Evolutionary conservation across 1,140 invertebrate genomes (phyloP).

Genomic region (Hesperophylax magnus): DNA sequence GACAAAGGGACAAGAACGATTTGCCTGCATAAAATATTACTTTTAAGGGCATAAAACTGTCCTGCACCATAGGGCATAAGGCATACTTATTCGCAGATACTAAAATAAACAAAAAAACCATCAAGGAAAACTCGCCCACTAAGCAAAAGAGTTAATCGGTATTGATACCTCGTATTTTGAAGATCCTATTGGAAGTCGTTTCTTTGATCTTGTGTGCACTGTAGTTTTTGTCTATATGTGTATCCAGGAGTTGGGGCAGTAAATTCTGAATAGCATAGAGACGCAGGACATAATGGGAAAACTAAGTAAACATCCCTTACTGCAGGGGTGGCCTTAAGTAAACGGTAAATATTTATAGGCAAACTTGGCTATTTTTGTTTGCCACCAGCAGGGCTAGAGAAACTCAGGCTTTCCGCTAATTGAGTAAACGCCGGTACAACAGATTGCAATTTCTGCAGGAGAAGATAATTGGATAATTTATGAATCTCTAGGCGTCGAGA

Average conservation of each 20-base stretch:
- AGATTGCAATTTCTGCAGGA: conserved; percentile 3
- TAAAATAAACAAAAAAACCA: neutral
- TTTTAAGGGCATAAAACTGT: conserved; percentile 34
- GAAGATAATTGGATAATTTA: conserved; percentile 37
- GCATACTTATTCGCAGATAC: too few species aligned
- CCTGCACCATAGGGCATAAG: neutral
- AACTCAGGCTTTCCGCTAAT: neutral
- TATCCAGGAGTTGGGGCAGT: neutral
- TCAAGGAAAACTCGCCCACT: neutral
- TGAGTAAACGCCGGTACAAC: neutral
- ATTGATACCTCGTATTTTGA: too few species aligned
- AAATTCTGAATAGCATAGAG: neutral
- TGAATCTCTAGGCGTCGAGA: neutral
- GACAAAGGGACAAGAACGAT: conserved; percentile 5
- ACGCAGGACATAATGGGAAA: conserved; percentile 17
- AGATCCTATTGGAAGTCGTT: too few species aligned
- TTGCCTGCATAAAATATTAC: conserved; percentile 33
- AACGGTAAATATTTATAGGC: conserved; percentile 29
- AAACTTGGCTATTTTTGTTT: neutral
- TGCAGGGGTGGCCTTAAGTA: conserved; percentile 9
- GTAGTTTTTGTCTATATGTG: neutral
- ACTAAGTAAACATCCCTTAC: conserved; percentile 10
- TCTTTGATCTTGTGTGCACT: too few species aligned
- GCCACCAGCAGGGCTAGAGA: neutral
- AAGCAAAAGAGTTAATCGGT: neutral